Percentiles rank a stretch among this genome's conserved stretches.
Conservation (phyloP, 1,140 invertebrate species). For the Bombus vancouverensis region DNA sequence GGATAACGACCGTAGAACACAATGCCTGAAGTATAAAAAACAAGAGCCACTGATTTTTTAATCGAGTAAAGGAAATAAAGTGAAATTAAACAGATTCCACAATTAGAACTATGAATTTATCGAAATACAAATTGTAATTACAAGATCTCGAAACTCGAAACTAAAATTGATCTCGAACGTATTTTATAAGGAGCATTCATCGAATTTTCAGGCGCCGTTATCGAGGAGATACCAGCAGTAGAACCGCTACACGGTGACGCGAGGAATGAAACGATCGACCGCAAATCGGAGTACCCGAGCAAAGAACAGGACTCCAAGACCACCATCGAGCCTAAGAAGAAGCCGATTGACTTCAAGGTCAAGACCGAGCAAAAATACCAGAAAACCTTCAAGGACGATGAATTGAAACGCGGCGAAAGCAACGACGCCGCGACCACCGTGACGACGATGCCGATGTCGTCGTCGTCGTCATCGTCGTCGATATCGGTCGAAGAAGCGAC, state of each 20-base stretch:
- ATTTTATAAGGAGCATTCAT: background rate
- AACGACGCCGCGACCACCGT: background rate
- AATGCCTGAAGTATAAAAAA: too few species aligned
- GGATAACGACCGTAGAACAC: too few species aligned
- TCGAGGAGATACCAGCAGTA: slow-evolving; percentile 61
- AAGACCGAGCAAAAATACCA: slow-evolving; percentile 75
- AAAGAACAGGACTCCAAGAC: slow-evolving; percentile 71
- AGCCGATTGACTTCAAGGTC: slow-evolving; percentile 71
- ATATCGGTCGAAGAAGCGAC: slow-evolving; percentile 29
- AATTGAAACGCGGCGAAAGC: slow-evolving; percentile 24
- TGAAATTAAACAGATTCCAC: background rate
- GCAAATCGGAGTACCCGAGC: slow-evolving; percentile 62
- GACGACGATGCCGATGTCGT: slow-evolving; percentile 34
- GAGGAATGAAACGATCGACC: slow-evolving; percentile 44
- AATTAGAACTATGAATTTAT: background rate
- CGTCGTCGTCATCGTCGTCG: slow-evolving; percentile 8
- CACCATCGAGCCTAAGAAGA: slow-evolving; percentile 73
- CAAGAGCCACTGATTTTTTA: too few species aligned
- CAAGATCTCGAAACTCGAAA: too few species aligned
- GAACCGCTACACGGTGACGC: slow-evolving; percentile 61
- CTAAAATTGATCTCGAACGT: background rate
- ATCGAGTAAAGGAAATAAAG: too few species aligned
- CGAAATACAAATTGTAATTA: too few species aligned
- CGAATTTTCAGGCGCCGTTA: slow-evolving; percentile 47
- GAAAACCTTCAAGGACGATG: slow-evolving; percentile 68